Evolutionary conservation across 2,797 vertebrate genomes (phyloP).

Genomic region (Halcyon badia): DNA sequence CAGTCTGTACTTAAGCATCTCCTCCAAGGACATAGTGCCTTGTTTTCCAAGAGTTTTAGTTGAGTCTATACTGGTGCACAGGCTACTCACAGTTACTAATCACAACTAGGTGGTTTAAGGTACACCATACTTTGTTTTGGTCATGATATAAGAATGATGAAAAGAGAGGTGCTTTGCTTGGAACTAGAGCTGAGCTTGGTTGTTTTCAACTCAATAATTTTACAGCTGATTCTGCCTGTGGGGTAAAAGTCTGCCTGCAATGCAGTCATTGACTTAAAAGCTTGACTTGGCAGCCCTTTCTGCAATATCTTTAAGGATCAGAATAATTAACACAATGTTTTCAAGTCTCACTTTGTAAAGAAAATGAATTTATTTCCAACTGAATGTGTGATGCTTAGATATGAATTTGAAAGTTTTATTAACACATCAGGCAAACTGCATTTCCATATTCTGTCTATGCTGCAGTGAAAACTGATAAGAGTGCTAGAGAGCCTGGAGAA

Average conservation of each 20-base stretch:
- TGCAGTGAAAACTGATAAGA: neutral
- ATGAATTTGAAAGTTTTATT: neutral
- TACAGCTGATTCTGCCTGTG: neutral
- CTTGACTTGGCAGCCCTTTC: neutral
- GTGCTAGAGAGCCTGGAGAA: neutral
- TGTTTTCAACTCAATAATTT: neutral
- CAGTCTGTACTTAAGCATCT: neutral
- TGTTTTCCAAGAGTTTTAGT: neutral
- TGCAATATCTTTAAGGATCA: neutral
- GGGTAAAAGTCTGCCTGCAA: neutral
- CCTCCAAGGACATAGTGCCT: neutral
- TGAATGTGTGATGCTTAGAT: neutral
- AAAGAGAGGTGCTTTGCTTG: neutral
- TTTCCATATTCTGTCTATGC: neutral
- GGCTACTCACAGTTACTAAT: neutral
- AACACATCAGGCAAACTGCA: neutral
- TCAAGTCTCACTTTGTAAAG: neutral
- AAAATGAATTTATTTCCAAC: neutral
- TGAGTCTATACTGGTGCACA: accelerated
- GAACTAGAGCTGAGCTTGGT: neutral
- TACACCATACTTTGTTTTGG: neutral
- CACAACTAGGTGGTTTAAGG: neutral
- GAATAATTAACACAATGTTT: neutral
- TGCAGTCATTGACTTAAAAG: neutral
- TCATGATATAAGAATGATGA: neutral